phyloP scores from a whole-genome alignment of 2,888 invertebrate species.

The Odontomyia ornata region DNA sequence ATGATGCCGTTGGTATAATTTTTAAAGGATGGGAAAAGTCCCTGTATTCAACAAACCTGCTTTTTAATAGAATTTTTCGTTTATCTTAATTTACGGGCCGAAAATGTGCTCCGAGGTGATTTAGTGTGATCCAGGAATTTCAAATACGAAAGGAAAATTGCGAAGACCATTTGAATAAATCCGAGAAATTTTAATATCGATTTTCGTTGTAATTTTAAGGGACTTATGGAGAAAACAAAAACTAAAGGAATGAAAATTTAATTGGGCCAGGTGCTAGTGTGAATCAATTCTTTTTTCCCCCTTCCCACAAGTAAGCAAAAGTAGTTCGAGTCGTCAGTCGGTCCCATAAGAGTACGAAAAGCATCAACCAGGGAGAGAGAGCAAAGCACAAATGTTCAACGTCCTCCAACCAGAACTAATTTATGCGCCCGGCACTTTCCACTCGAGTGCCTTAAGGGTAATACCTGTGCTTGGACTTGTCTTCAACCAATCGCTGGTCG shows the following conservation, averaged over 20 bases:
- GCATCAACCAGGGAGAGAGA: no score
- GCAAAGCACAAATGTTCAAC: conserved; percentile 28
- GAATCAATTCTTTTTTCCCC: no score
- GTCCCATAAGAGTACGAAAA: no score
- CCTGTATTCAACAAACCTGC: background rate
- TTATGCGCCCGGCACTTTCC: conserved; percentile 45
- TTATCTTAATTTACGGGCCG: background rate
- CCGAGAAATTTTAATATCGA: no score
- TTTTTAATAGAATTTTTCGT: conserved; percentile 16
- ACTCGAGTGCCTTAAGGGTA: conserved; percentile 36
- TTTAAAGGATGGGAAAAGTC: no score
- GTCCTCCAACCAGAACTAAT: conserved; percentile 45
- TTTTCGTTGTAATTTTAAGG: no score
- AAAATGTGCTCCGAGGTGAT: background rate
- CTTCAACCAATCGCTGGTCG: background rate
- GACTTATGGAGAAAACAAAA: no score
- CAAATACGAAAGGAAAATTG: background rate
- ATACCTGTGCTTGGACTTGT: conserved; percentile 21
- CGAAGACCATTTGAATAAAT: background rate
- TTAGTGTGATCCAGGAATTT: background rate
- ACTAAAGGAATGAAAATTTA: no score
- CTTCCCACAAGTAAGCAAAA: no score
- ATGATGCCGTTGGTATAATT: no score
- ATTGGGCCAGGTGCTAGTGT: no score
- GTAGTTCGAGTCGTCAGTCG: no score